Evolutionary conservation across 2,797 vertebrate species (phyloP).

Genomic region (Phrynocephalus vlangalii): DNA sequence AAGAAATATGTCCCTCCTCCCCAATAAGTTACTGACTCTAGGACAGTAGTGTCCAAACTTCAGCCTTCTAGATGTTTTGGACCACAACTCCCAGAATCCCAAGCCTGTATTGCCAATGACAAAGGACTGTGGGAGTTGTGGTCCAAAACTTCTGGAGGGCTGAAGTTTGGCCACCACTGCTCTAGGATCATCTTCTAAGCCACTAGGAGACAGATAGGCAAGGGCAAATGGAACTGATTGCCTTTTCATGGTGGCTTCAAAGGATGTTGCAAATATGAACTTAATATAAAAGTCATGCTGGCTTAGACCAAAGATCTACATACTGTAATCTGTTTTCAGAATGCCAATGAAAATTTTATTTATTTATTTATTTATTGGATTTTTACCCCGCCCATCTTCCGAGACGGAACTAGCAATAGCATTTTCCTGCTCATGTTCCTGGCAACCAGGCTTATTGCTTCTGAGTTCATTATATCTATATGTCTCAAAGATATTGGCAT

Average conservation of each 20-base stretch:
- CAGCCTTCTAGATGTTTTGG: no score
- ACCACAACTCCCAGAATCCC: no score
- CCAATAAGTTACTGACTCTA: no score
- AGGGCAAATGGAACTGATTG: no score
- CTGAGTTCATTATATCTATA: background rate
- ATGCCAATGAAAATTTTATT: background rate
- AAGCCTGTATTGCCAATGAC: no score
- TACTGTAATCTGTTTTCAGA: background rate
- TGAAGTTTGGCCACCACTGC: background rate
- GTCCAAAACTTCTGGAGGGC: no score
- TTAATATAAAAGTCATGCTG: background rate
- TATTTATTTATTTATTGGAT: no score
- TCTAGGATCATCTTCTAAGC: background rate
- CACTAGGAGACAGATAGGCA: background rate
- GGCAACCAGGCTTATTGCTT: background rate
- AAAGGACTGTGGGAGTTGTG: no score
- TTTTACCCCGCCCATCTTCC: no score
- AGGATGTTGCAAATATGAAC: background rate
- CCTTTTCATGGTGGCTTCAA: background rate
- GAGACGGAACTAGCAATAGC: no score
- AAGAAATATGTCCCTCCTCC: background rate
- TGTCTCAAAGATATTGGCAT: background rate
- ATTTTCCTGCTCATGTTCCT: background rate
- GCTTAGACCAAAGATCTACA: background rate
- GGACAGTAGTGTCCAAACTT: background rate